These are phyloP conservation scores for Pantherophis alleghaniensis DNA, from an alignment of 2,797 vertebrate genomes.

Conservation along the genomic window DNA sequence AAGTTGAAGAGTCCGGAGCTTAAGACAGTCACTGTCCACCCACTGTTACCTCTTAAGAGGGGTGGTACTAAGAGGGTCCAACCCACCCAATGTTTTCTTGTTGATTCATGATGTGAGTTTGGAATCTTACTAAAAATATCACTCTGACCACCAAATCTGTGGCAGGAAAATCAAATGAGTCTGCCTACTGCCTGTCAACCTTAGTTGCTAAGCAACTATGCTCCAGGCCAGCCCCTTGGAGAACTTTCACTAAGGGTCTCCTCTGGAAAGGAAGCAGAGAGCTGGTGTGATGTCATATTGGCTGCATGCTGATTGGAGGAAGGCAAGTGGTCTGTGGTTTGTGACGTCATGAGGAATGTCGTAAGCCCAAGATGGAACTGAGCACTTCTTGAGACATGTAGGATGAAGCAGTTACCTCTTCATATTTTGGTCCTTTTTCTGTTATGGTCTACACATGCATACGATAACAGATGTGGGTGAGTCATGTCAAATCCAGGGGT, in stretches of 20 bases:
- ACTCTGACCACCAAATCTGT: background rate
- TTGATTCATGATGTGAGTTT: background rate
- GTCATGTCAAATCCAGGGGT: background rate
- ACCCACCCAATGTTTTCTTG: background rate
- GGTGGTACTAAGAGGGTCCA: background rate
- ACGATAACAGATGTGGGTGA: background rate
- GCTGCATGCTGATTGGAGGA: background rate
- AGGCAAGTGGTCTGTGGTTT: background rate
- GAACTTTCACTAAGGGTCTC: background rate
- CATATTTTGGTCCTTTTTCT: background rate
- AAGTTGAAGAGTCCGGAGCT: too few species aligned
- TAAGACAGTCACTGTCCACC: background rate
- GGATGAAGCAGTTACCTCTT: conserved; percentile 8
- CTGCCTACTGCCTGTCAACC: background rate
- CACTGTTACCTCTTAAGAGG: background rate
- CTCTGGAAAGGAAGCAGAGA: background rate
- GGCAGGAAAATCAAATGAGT: background rate
- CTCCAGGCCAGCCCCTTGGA: background rate
- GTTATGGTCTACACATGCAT: background rate
- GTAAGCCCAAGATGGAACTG: background rate
- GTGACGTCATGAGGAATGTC: conserved; percentile 2
- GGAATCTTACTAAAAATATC: background rate
- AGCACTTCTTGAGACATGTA: background rate
- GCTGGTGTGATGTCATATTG: background rate
- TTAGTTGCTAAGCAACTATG: background rate